Conservation (phyloP, 2,888 invertebrate species). For the Erebia palarica region DNA sequence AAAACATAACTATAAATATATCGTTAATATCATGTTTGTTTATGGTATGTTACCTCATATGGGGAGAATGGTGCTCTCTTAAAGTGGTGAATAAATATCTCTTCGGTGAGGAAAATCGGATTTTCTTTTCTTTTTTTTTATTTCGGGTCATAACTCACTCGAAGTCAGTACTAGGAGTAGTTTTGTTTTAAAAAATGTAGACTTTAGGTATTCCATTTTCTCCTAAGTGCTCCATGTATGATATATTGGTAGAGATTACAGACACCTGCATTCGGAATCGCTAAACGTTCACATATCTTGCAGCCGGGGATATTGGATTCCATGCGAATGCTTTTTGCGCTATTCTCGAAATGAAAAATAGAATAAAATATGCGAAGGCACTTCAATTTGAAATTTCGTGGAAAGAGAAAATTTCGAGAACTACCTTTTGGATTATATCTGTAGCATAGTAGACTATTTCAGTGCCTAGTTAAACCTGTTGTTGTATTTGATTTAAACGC, state of each 20-base stretch:
- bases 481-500: too few species aligned
- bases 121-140: too few species aligned
- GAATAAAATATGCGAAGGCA: constrained; percentile 13
- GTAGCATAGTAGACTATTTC: background rate
- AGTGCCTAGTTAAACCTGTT: too few species aligned
- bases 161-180: too few species aligned
- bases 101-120: too few species aligned
- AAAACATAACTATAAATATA: too few species aligned
- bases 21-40: too few species aligned
- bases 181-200: background rate
- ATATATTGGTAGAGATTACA: constrained; percentile 13
- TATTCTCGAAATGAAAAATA: constrained; percentile 12
- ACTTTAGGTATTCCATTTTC: constrained; percentile 2
- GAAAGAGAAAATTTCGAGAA: too few species aligned
- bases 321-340: constrained; percentile 10
- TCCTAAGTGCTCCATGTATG: constrained; percentile 8
- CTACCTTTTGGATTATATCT: background rate
- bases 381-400: background rate
- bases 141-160: too few species aligned
- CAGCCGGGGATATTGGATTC: constrained; percentile 16
- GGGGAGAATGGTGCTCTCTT: too few species aligned
- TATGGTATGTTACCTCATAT: too few species aligned
- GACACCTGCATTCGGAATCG: constrained; percentile 14
- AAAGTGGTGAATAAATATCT: too few species aligned
- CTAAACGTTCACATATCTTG: constrained; percentile 16